Evolutionary conservation across 2,113 vertebrate genomes (phyloP).

Genomic region (rabbit (Oryctolagus cuniculus)): mOryCun1.1 NC_091433.1:193654001-193654500

Average conservation of each 20-base stretch:
- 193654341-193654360: background rate
- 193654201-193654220: background rate
- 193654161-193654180: background rate
- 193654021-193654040: too few species aligned
- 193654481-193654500: background rate
- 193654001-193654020: background rate
- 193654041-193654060: background rate
- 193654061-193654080: background rate
- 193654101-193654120: background rate
- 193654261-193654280: slow-evolving; percentile 4
- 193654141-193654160: background rate
- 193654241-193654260: slow-evolving; percentile 4
- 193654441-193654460: background rate
- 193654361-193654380: background rate
- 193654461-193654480: background rate
- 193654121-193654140: background rate
- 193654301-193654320: background rate
- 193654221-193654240: slow-evolving; percentile 27
- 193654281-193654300: slow-evolving; percentile 14
- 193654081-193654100: background rate
- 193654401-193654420: background rate
- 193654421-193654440: background rate
- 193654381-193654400: background rate
- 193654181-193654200: slow-evolving; percentile 41
- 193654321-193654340: background rate